Base-by-base conservation (phyloP, 2,113 vertebrate species). In the Bubo blakistoni region DNA sequence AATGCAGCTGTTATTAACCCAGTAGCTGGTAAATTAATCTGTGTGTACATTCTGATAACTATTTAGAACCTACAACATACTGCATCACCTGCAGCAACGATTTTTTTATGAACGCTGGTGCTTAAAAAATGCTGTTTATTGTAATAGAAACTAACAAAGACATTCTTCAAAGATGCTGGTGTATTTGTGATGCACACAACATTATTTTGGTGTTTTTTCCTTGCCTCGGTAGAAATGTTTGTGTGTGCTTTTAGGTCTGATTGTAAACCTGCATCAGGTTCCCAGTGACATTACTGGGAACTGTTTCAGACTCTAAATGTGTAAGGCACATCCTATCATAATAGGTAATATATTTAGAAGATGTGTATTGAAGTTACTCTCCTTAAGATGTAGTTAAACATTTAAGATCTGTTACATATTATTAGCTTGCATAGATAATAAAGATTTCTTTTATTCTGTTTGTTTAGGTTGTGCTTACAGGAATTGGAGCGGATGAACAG, bases 401-500 rank as follows among this genome's bases (percentile, higher is more conserved):
- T 77, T 62, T 66, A n/a, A 57, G 26, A 18, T 66, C 27, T 67
- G 10, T 51, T 76, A 54, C 6, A 16, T 54, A 21, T 10, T 65
- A 55, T 32, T 65, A 62, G 55, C 49, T 61, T 91, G 46, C 42
- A 27, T 13, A n/a, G 29, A 61, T 73, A 19, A 4, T 54, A 85
- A 77, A 25, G 7, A 20, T 24, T 57, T 86, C 5, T 91, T 82
- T 19, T 58, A 13, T 54, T 79, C 16, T 81, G 4, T 59, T 71
- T 40, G 49, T 5, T 61, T 88, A 99, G 99, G 98, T 99, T 13
- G 96, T 99, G 93, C 97, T 99, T 85, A 99, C 99, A 2, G 99
- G 99, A 58, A 99, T 99, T 6, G 99, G 99, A 73, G 99, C 99
- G 19, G 99, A 99, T 59, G 99, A 99, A 92, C 99, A 99, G 95